Base-by-base conservation (phyloP, 2,797 vertebrate species). In the Cebuella pygmaea region DNA sequence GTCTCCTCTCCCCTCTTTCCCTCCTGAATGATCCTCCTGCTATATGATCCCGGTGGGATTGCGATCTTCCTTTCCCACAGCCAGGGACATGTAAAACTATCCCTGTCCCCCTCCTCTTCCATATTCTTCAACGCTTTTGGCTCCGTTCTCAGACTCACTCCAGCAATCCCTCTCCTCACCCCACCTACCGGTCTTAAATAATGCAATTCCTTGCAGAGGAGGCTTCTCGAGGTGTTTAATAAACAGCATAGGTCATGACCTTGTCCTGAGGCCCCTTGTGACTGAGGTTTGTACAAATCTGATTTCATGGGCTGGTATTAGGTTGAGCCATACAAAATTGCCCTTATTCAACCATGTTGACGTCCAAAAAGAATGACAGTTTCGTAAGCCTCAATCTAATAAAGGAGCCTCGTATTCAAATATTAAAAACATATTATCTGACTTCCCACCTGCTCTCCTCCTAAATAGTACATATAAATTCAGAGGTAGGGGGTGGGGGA, bases 241-340 rank as follows among this genome's bases (percentile, higher is more conserved):
- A 89, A 98, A 90, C 95, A 96, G 48, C 72, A 80, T 1, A 52
- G 92, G 83, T 91, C 94, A 87, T 82, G 82, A 97, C 75, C 81
- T 61, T 75, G 75, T 93, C 93, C 91, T 79, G 57, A 55, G 50
- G 87, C 59, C 86, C 81, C 59, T 52, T 17, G 10, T 72, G 87
- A 94, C 87, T 7, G 1, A 92, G 64, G 46, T 78, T 74, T 83
- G 52, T 44, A 74, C 64, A 93, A 95, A 96, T 93, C 88, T 81
- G 90, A 97, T 96, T 97, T 95, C 93, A 96, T 95, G 93, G 78
- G 13, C 90, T 82, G 24, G 61, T 96, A 92, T 95, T 50, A 97
- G 39, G 41, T 89, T 50, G 89, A 94, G 88, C 75, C 93, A 95
- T 88, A 79, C 67, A 81, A 97, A 97, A 97, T 39, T 88, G 81